Evolutionary conservation across 2,888 invertebrate species (phyloP), one percentile per base, ranked within the genome.

Genomic region (Nomada ferruginata): DNA sequence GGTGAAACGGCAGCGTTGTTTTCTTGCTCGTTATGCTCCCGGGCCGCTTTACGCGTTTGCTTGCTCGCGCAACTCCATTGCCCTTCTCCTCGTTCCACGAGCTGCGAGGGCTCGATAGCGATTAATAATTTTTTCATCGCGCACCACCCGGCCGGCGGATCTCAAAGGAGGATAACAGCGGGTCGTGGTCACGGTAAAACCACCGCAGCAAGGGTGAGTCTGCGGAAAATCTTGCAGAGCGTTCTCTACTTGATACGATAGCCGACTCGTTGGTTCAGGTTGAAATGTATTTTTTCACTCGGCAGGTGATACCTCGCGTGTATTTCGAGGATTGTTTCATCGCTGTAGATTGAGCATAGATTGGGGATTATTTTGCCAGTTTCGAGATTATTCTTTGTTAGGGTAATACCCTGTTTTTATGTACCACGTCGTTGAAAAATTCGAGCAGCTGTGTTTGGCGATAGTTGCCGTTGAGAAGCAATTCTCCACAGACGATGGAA

Each of bases 81-180:
- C 18, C 55, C n/a, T 44, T 36, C 53, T 55, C 18, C 55, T 23
- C 26, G n/a, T 47, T 11, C 75, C 15, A 11, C 60, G n/a, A 44
- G 26, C 61, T 63, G 59, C 61, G 61, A 83, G 61, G 63, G 72
- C 84, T 75, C 87, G 82, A 80, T 87, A 76, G 65, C 71, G 71
- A 77, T 82, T 84, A 87, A 85, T 87, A 85, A 87, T 87, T 89
- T 87, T 89, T 87, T 89, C 89, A 84, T 87, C 74, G 76, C 59
- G 52, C 74, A 68, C 70, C 80, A 66, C 61, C 81, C 82, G 68
- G 70, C 76, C 63, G 59, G 52, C 36, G 76, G 73, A 79, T 84
- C 84, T 87, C 80, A 84, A 82, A 84, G 79, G 64, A 65, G 52
- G 79, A 76, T 69, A 77, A 66, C 61, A 55, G 9, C 60, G 57